A percentile compares a stretch with the other conserved stretches of the same genome.
Conservation (phyloP, 30 jellyfish, hydroid and myxozoan species). For the Catostylus mosaicus region DNA sequence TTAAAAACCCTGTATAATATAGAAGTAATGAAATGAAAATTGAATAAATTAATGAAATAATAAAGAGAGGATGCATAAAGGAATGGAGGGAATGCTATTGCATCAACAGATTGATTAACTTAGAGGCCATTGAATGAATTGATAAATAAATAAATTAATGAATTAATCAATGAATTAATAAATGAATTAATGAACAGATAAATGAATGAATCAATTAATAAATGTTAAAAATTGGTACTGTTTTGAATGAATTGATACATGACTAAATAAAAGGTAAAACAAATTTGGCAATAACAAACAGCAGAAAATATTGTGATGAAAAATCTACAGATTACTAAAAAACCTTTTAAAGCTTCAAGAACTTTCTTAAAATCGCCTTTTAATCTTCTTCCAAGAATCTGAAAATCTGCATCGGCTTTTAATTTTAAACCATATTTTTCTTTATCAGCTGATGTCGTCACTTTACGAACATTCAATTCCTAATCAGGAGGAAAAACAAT, state of each 20-base stretch:
- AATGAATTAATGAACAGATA: neutral
- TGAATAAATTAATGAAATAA: too few relatives aligned
- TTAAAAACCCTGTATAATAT: too few relatives aligned
- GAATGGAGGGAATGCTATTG: too few relatives aligned
- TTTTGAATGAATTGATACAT: neutral
- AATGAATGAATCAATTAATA: neutral
- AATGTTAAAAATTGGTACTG: neutral
- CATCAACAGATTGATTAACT: neutral
- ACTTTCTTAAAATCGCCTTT: conserved; percentile 91
- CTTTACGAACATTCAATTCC: conserved; percentile 87
- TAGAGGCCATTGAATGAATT: neutral
- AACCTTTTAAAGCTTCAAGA: conserved; percentile 85
- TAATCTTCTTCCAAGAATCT: conserved; percentile 84
- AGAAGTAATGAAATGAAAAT: too few relatives aligned
- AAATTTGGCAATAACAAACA: neutral
- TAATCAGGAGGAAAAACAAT: conserved; percentile 1
- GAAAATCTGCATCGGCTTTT: conserved; percentile 93
- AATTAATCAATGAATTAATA: neutral
- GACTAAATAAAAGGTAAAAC: neutral
- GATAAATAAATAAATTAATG: neutral
- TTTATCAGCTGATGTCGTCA: conserved; percentile 86
- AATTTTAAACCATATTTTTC: conserved; percentile 89
- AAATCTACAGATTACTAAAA: neutral
- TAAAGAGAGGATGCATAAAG: too few relatives aligned
- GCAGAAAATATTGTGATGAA: neutral